phyloP scores from a whole-genome alignment of 2,888 invertebrate genomes.

The Hemistola chrysoprasaria region DNA sequence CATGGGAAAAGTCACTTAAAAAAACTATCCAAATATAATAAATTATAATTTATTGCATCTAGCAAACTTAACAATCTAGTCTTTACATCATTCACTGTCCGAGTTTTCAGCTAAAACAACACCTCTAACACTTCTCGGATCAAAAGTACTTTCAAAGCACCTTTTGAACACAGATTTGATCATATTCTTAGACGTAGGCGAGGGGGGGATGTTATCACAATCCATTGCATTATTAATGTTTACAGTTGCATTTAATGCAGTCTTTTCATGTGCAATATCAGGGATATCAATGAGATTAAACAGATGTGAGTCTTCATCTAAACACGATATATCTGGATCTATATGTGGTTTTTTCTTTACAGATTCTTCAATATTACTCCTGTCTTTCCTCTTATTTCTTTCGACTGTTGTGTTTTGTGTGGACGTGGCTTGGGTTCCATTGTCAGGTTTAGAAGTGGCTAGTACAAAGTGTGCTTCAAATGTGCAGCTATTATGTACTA shows the following conservation, averaged over 20 bases:
- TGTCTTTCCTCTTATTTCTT: conserved; percentile 53
- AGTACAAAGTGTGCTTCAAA: conserved; percentile 92
- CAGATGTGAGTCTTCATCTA: conserved; percentile 75
- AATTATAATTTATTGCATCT: conserved; percentile 5
- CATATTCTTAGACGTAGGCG: conserved; percentile 82
- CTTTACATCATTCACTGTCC: conserved; percentile 78
- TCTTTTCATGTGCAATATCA: conserved; percentile 30
- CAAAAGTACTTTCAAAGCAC: conserved; percentile 88
- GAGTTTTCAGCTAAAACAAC: conserved; percentile 87
- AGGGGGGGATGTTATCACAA: conserved; percentile 79
- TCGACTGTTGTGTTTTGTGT: conserved; percentile 64
- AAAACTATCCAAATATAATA: too few relatives aligned
- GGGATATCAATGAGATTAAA: conserved; percentile 75
- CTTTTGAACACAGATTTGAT: conserved; percentile 86
- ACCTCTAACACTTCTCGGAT: conserved; percentile 82
- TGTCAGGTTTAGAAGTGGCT: conserved; percentile 87
- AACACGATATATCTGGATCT: conserved; percentile 58
- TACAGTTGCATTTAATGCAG: conserved; percentile 34
- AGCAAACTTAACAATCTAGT: conserved; percentile 7
- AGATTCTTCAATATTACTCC: conserved; percentile 34
- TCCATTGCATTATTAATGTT: conserved; percentile 42
- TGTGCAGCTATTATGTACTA: conserved; percentile 86
- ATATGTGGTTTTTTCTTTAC: conserved; percentile 65
- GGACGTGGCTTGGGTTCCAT: conserved; percentile 57
- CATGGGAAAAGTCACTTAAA: too few relatives aligned